Evolutionary conservation across 2,888 invertebrate genomes (phyloP).

Genomic region (Amorpha juglandis): DNA sequence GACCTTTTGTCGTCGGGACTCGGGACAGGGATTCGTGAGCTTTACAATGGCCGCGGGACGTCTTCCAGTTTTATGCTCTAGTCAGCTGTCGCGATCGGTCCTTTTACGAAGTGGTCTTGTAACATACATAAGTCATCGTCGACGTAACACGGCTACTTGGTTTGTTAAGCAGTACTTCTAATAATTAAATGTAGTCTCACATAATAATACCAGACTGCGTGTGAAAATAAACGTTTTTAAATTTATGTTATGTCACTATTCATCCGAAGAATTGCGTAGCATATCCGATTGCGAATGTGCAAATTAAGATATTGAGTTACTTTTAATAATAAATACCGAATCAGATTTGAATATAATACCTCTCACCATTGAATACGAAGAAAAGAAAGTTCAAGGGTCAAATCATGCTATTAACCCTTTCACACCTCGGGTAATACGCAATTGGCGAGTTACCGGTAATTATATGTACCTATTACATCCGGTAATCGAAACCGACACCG

Average conservation of each 20-base stretch:
- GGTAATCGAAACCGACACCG: slow-evolving; percentile 55
- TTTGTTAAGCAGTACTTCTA: neutral
- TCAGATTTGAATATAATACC: slow-evolving; percentile 31
- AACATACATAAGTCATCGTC: slow-evolving; percentile 57
- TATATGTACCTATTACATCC: slow-evolving; percentile 67
- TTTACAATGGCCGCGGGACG: slow-evolving; percentile 78
- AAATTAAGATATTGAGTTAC: neutral
- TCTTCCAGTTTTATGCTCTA: slow-evolving; percentile 75
- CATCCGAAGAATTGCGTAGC: neutral
- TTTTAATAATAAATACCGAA: neutral
- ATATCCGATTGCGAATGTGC: neutral
- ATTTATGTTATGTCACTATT: neutral
- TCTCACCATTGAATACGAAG: slow-evolving; percentile 33
- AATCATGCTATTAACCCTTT: slow-evolving; percentile 80
- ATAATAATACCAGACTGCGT: neutral
- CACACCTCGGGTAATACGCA: slow-evolving; percentile 75
- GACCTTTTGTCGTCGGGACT: slow-evolving; percentile 63
- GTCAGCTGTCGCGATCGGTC: slow-evolving; percentile 77
- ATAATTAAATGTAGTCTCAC: neutral
- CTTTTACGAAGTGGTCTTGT: slow-evolving; percentile 47
- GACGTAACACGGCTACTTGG: neutral
- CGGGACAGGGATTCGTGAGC: slow-evolving; percentile 57
- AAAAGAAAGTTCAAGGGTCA: slow-evolving; percentile 70
- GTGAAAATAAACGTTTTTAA: neutral
- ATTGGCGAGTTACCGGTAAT: slow-evolving; percentile 74